Conservation (phyloP, 2,797 vertebrate species). For the Fundulus diaphanus region DNA sequence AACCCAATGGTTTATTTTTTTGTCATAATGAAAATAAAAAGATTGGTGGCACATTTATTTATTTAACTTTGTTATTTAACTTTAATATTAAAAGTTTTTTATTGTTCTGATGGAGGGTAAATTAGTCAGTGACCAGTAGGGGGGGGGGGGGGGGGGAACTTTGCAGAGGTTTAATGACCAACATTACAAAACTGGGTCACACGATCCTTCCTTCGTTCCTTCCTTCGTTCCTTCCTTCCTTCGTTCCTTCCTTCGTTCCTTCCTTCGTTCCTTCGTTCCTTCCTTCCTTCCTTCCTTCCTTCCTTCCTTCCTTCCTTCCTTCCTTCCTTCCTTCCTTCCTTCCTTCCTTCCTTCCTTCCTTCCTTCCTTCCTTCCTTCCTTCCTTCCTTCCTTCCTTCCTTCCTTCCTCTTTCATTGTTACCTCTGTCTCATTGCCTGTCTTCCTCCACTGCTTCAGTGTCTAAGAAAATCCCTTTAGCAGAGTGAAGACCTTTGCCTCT, state of each 20-base stretch:
- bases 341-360: conserved; percentile 29
- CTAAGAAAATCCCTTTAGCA: conserved; percentile 69
- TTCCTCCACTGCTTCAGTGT: conserved; percentile 39
- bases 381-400: conserved; percentile 7
- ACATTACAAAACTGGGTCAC: conserved; percentile 61
- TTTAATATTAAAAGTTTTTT: not conserved
- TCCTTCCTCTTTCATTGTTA: conserved; percentile 33
- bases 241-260: conserved; percentile 36
- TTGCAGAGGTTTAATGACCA: conserved; percentile 46
- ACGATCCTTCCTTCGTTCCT: conserved; percentile 32
- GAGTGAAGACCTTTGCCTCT: conserved; percentile 61
- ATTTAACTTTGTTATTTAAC: too few relatives aligned
- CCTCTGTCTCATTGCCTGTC: conserved; percentile 14
- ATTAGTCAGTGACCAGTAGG: conserved; percentile 58
- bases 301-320: conserved; percentile 18
- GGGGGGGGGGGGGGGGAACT: conserved; percentile 46
- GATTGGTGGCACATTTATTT: too few relatives aligned
- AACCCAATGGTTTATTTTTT: too few relatives aligned
- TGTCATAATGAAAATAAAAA: too few relatives aligned
- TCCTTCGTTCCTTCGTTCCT: conserved; percentile 36
- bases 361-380: conserved; percentile 5
- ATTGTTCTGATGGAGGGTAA: conserved; percentile 34
- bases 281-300: too few relatives aligned
- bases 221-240: conserved; percentile 7
- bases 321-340: conserved; percentile 40